Evolutionary conservation across 2,113 vertebrate species (phyloP), one percentile per base, ranked within the genome.

Genomic region (Aspidoscelis tigris): DNA sequence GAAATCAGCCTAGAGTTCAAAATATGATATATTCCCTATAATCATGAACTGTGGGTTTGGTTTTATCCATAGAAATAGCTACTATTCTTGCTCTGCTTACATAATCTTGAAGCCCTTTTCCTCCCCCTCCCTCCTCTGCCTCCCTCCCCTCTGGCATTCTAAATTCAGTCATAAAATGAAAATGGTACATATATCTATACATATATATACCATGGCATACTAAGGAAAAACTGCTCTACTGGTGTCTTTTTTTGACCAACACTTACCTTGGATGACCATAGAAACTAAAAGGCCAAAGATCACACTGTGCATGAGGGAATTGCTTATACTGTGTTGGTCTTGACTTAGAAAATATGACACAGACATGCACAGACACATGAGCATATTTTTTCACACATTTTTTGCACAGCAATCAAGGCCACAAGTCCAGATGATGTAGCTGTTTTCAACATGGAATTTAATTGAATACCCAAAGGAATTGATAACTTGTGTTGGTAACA

Each of bases 241-340:
- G 0, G 58, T 83, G 68, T 86, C 53, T 41, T 93, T 91, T 92
- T 80, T 83, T 86, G 86, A 89, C 84, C 86, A 90, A 87, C 86
- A 77, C 88, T 85, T 90, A 92, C 84, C 84, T 90, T 90, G 88
- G 92, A 91, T 81, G 90, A 90, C 75, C 88, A 7, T 93, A 90
- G 89, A 92, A 92, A 93, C 88, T 94, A 92, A 93, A 93, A 96
- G 96, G 93, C 96, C 95, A 96, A 96, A 96, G 96, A 95, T 94
- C 90, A 91, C 76, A 92, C 6, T 83, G 89, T 80, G 90, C 94
- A 95, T 96, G 95, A 95, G 95, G 94, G 93, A 93, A 91, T 89
- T 88, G 85, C 90, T 90, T 90, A 61, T 61, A 61, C 58, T 61
- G 12, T 16, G 87, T 89, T 93, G 92, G 90, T 92, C 94, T 94